Base-by-base conservation (phyloP, 2,113 vertebrate species). In the Thalassoma bifasciatum region DNA sequence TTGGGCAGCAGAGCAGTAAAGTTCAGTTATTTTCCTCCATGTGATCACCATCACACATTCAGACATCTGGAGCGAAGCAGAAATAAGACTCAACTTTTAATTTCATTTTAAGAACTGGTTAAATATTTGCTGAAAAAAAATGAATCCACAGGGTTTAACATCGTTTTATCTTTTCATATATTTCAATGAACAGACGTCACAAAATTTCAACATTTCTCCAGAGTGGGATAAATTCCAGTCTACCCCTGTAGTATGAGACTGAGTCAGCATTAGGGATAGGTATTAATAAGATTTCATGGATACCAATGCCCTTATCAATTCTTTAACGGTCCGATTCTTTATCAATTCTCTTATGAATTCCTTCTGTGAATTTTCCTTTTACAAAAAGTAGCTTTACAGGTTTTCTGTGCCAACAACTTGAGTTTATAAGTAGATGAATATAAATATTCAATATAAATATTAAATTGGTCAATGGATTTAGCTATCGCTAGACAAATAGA, bases 151-250 rank as follows among this genome's bases (percentile, higher is more conserved):
- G 37, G 26, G 2, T 17, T 70, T 23, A 73, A 81, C 52, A 52
- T n/a, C 22, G 36, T 77, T n/a, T 67, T 63, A 77, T 73, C 52
- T 68, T 30, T 24, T 22, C 22, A 34, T 53, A 22, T 13, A 26
- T 50, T 84, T 68, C 44, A 65, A 72, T 81, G 62, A 72, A 56
- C 66, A 59, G 14, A 63, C 46, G 10, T 67, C 23, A 70, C 66
- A 77, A 73, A 73, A 60, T 26, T 0, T 22, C 49, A 13, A 51
- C 36, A 42, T 17, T 56, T 81, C 66, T 65, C 26, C 19, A 47
- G 34, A 11, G 56, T 75, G 70, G 75, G 72, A 66, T 83, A 66
- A 52, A 56, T 59, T 70, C 53, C 26, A 47, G 11, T 38, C 52
- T 2, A 10, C 47, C 14, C 22, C 14, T 69, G 9, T n/a, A 1